Conservation (phyloP, 1,140 invertebrate genomes). For the Bombus cullumanus region DNA sequence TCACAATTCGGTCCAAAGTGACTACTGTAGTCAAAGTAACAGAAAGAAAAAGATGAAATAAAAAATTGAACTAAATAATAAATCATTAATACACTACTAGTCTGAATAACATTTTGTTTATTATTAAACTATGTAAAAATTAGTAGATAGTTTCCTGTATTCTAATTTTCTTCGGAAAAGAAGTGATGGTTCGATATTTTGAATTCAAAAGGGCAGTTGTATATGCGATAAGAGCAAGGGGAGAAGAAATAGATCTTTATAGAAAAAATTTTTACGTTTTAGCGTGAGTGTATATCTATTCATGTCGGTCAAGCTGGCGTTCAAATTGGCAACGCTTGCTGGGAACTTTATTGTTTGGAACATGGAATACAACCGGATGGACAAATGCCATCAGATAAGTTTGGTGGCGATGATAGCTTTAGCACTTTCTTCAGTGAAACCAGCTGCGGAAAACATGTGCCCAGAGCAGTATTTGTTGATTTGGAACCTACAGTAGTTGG, state of each 20-base stretch:
- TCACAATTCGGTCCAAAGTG: neutral
- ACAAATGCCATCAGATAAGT: slow-evolving; percentile 75
- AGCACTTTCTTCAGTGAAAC: slow-evolving; percentile 86
- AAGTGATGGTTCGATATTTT: neutral
- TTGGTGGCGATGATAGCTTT: slow-evolving; percentile 82
- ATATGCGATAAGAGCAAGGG: neutral
- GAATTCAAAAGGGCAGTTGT: neutral
- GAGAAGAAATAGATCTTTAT: neutral
- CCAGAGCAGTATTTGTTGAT: slow-evolving; percentile 64
- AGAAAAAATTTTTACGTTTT: slow-evolving; percentile 18
- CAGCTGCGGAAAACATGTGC: slow-evolving; percentile 61
- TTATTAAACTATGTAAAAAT: neutral
- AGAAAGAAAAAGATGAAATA: neutral
- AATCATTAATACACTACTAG: neutral
- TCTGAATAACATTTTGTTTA: neutral
- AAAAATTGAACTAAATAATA: neutral
- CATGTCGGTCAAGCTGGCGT: slow-evolving; percentile 90
- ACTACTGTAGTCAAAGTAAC: slow-evolving; percentile 16
- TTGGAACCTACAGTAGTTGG: slow-evolving; percentile 66
- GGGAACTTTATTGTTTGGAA: slow-evolving; percentile 93
- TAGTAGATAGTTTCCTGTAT: neutral
- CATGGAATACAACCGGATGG: slow-evolving; percentile 96
- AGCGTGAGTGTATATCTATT: slow-evolving; percentile 86
- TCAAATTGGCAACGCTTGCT: slow-evolving; percentile 90
- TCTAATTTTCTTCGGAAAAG: neutral